Base-by-base conservation (phyloP, 2,888 invertebrate genomes). In the Blastobasis lacticolella region DNA sequence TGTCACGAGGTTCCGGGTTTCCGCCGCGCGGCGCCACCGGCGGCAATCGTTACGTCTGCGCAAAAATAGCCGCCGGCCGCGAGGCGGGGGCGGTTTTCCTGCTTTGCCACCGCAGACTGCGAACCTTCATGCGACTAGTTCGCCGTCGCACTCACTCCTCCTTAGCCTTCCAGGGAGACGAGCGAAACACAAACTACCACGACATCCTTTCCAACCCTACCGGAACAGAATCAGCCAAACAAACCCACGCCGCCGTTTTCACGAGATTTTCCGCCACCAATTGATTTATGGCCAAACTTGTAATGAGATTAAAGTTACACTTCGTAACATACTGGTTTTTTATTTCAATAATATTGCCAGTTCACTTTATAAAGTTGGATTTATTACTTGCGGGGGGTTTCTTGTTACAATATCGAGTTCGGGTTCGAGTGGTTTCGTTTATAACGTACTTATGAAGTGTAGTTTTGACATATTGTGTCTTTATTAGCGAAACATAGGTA, bases 241-340 rank as follows among this genome's bases (percentile, higher is more conserved):
- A 23, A 23, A 23, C 23, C 46, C 10, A 37, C 45, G 46, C 46
- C 49, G 45, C 44, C 43, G 45, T 41, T 37, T 46, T 52, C 60
- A 58, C 66, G 66, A 68, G 66, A 74, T 74, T 78, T 77, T 70
- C 71, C 69, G 64, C 67, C 68, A 60, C 66, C 71, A 75, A 75
- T 77, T 81, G 81, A 85, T 83, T 85, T 83, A 84, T 81, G 73
- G 78, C 73, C 68, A 69, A 85, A 83, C 78, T 84, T 84, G 67
- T 82, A 83, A 84, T 81, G 73, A 76, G 72, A 78, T 79, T 77
- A 77, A 78, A 80, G 75, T 79, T 80, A 75, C 71, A 74, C 66
- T 73, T 71, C 64, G 63, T 70, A 69, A 68, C 71, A 65, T 66
- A 70, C 67, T 58, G 59, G 58, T 56, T 55, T 56, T 57, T 56